A percentile compares a stretch with the other conserved stretches of the same genome.
Conservation (phyloP, 2,113 vertebrate species). For the Tachycineta bicolor region DNA sequence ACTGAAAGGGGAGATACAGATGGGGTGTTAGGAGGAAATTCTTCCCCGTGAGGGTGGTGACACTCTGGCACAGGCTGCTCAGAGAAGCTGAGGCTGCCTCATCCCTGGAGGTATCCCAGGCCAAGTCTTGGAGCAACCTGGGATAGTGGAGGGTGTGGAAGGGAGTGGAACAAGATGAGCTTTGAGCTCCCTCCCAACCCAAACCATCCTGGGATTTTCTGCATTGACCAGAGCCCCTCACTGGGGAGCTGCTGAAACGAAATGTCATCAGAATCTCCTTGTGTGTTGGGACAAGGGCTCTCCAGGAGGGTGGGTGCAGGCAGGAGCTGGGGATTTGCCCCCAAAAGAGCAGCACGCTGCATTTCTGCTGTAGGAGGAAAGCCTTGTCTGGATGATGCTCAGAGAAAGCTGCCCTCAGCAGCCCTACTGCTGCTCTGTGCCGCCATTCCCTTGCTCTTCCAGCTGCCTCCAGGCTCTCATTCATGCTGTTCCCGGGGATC, state of each 20-base stretch:
- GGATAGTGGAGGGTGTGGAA: not conserved
- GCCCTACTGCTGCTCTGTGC: not conserved
- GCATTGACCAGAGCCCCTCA: not conserved
- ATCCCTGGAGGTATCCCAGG: not conserved
- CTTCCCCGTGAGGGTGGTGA: not conserved
- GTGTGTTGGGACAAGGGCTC: not conserved
- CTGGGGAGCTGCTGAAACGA: not conserved
- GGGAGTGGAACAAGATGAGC: rapidly evolving
- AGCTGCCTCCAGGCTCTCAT: not conserved
- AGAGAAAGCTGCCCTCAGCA: rapidly evolving
- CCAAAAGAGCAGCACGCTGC: not conserved
- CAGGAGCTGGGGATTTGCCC: not conserved
- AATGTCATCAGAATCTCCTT: not conserved
- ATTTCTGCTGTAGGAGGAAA: not conserved
- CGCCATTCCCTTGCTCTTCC: not conserved
- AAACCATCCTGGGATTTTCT: not conserved
- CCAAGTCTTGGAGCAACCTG: not conserved
- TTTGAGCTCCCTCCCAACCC: not conserved
- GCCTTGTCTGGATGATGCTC: not conserved
- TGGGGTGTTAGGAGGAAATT: not conserved
- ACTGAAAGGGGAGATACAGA: not conserved
- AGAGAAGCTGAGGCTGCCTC: not conserved
- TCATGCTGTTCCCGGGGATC: not conserved
- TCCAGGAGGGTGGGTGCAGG: not conserved
- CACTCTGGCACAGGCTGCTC: not conserved